phyloP scores from a whole-genome alignment of 1,140 invertebrate species.

The Hycleus cichorii region DNA sequence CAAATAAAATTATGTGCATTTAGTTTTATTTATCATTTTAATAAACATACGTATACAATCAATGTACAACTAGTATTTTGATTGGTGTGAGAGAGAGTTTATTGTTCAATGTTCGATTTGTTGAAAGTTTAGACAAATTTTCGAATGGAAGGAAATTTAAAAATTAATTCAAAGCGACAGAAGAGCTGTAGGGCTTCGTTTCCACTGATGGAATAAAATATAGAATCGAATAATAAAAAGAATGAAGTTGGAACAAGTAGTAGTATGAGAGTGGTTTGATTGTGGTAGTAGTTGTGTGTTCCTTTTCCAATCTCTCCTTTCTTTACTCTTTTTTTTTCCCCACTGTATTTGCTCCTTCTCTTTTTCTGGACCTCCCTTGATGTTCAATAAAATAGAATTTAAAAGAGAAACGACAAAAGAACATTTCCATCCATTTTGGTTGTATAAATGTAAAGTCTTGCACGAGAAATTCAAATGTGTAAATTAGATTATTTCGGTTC shows the following conservation, averaged over 20 bases:
- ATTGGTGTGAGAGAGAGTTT: no score
- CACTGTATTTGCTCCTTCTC: conserved; percentile 1
- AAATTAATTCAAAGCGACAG: conserved; percentile 21
- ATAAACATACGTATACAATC: conserved; percentile 9
- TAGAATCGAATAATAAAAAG: conserved; percentile 29
- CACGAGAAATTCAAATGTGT: conserved; percentile 32
- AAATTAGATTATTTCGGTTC: conserved; percentile 36
- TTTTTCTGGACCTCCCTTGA: conserved; percentile 2
- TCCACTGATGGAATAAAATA: conserved; percentile 24
- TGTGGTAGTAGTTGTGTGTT: no score
- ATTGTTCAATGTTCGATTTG: no score
- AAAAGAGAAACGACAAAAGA: conserved; percentile 26
- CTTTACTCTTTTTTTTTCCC: no score
- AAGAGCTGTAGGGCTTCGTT: conserved; percentile 15
- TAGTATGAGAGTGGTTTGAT: no score
- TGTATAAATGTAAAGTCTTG: conserved; percentile 33
- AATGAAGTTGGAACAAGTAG: background rate
- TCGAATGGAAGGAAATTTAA: conserved; percentile 17
- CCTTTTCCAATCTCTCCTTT: no score
- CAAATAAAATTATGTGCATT: conserved; percentile 15
- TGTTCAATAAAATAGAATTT: conserved; percentile 23
- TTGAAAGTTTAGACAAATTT: no score
- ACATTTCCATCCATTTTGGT: conserved; percentile 32
- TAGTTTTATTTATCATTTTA: conserved; percentile 15
- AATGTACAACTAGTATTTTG: no score